A percentile compares a stretch with the other conserved stretches of the same genome.
These are phyloP conservation scores for Entomobrya proxima DNA, from an alignment of 2,888 invertebrate genomes.

Conservation along the genomic window DNA sequence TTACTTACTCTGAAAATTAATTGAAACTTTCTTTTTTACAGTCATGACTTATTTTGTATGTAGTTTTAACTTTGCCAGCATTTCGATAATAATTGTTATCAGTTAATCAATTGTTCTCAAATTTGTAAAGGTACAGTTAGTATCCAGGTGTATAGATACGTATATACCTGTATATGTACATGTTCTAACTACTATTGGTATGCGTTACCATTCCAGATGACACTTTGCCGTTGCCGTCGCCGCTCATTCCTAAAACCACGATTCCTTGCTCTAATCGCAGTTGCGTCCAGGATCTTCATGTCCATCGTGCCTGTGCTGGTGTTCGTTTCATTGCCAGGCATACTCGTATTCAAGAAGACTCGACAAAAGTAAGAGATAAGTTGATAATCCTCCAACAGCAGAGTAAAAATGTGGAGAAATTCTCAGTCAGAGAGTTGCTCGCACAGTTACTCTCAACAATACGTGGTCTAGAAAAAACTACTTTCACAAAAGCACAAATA, in stretches of 20 bases:
- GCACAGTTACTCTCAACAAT: background rate
- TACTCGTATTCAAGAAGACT: constrained; percentile 93
- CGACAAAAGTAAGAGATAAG: constrained; percentile 92
- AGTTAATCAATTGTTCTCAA: too few relatives aligned
- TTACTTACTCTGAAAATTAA: too few relatives aligned
- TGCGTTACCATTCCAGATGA: constrained; percentile 74
- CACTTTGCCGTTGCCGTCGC: constrained; percentile 75
- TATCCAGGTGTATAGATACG: too few relatives aligned
- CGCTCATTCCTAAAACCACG: constrained; percentile 73
- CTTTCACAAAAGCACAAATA: too few relatives aligned
- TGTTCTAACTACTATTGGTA: too few relatives aligned
- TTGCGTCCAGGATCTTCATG: constrained; percentile 85
- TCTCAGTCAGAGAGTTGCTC: background rate
- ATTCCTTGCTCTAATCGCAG: constrained; percentile 89
- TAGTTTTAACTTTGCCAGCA: too few relatives aligned
- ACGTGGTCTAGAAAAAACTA: background rate
- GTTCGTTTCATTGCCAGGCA: constrained; percentile 95
- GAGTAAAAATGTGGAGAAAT: background rate
- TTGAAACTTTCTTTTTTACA: too few relatives aligned
- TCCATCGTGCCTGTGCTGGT: constrained; percentile 93
- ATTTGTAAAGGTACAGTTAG: too few relatives aligned
- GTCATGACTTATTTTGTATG: too few relatives aligned
- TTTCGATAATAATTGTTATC: too few relatives aligned
- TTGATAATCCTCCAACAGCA: constrained; percentile 27
- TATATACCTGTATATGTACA: too few relatives aligned